Conservation (phyloP, 2,113 vertebrate species). For the Calcarius ornatus region DNA sequence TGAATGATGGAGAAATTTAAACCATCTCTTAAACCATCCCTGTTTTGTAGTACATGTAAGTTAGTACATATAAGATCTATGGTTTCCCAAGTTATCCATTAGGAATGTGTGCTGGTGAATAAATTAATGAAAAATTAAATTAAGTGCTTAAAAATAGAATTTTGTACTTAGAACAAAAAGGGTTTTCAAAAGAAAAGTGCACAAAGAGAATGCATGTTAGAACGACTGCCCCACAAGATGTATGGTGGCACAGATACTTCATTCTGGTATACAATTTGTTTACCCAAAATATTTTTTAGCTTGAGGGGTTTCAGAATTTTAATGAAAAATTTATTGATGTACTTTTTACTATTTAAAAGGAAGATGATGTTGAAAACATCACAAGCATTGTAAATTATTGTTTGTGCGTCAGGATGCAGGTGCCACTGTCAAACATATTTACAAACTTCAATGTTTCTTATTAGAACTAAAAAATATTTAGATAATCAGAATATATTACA, state of each 20-base stretch:
- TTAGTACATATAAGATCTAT: background rate
- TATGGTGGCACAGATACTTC: background rate
- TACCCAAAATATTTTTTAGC: constrained; percentile 6
- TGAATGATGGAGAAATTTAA: background rate
- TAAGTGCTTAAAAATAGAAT: background rate
- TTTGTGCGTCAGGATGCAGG: constrained; percentile 35
- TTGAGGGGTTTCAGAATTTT: constrained; percentile 48
- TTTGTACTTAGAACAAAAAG: background rate
- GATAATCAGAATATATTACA: constrained; percentile 31
- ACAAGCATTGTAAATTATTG: constrained; percentile 40
- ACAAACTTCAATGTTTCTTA: background rate
- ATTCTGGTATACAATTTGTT: background rate
- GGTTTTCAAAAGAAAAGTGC: background rate
- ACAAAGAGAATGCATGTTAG: background rate
- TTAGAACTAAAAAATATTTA: background rate
- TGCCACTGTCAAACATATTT: constrained; percentile 11
- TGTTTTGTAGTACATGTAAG: background rate
- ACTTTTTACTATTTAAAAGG: constrained; percentile 46
- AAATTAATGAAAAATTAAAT: background rate
- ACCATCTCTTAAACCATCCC: background rate
- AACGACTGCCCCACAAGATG: background rate
- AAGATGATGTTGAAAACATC: constrained; percentile 12
- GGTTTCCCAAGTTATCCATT: background rate
- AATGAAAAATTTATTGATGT: constrained; percentile 36
- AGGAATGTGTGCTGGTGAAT: background rate